Base-by-base conservation (phyloP, 2,113 vertebrate species). In the Prionailurus bengalensis region DNA sequence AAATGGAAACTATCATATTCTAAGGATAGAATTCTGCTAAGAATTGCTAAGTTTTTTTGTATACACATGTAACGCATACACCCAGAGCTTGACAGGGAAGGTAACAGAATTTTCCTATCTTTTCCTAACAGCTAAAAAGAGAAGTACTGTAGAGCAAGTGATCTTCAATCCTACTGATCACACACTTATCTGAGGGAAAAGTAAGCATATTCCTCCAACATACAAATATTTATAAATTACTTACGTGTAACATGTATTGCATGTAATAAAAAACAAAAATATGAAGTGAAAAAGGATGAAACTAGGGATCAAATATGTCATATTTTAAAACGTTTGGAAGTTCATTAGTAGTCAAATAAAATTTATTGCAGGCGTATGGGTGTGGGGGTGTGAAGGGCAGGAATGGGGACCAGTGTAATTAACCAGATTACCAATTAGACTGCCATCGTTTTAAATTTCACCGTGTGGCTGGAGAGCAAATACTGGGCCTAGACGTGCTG, bases 1-100 rank as follows among this genome's bases (percentile, higher is more conserved):
- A 97, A 97, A 95, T 58, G n/a, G 76, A 83, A 97, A 95, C 78
- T 10, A 63, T 58, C 27, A 36, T 10, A 23, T 33, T 53, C 36
- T 23, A 39, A 91, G 83, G 39, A 45, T 65, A 93, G n/a, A 86
- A 42, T 81, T 82, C 36, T 92, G 84, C 58, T 21, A 66, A 63
- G 65, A 63, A 33, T 33, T 87, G 83, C 39, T 61, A 23, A 39
- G 51, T 51, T 93, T 89, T 89, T 68, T 73, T 65, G 31, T n/a
- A 36, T 31, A 45, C 0, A 13, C 8, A 3, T 42, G 48, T 83
- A 78, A 88, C 7, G 27, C 39, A 73, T 2, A 39, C 39, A 53
- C 15, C 17, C 2, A n/a, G 27, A 31, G 19, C 3, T 31, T 53
- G 45, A 73, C 3, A 88, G 11, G 13, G 16, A 68, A 48, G n/a